Conservation (phyloP, 1,140 invertebrate genomes). For the Solenopsis fugax region DNA sequence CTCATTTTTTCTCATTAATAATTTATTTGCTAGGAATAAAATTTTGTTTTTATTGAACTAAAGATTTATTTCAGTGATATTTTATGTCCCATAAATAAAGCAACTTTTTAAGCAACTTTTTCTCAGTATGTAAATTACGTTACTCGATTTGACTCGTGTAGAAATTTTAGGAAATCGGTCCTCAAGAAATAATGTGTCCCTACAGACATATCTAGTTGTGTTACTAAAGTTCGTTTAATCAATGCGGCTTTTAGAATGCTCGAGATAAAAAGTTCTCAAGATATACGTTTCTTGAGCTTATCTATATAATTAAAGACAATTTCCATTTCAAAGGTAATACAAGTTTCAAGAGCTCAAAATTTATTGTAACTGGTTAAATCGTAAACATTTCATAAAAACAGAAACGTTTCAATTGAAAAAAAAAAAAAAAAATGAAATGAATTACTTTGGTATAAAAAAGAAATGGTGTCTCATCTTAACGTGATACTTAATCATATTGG, state of each 20-base stretch:
- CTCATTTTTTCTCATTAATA: too few relatives aligned
- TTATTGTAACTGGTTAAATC: background rate
- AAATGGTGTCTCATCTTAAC: background rate
- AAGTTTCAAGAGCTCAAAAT: background rate
- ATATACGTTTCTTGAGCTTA: background rate
- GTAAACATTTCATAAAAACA: background rate
- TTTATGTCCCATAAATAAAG: background rate
- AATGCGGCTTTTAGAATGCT: background rate
- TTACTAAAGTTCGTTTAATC: background rate
- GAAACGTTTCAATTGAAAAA: background rate
- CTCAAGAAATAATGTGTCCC: background rate
- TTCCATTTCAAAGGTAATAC: background rate
- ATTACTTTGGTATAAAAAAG: background rate
- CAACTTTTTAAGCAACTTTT: too few relatives aligned
- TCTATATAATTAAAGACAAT: background rate
- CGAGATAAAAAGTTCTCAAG: background rate
- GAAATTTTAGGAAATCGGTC: background rate
- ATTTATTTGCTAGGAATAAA: too few relatives aligned
- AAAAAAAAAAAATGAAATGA: background rate
- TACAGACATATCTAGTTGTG: background rate
- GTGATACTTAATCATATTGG: background rate
- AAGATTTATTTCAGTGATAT: too few relatives aligned
- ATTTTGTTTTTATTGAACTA: too few relatives aligned
- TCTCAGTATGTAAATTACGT: background rate
- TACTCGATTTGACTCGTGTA: background rate